Conservation (phyloP, 2,888 invertebrate genomes). For the Scaptodrosophila latifasciaeformis region DNA sequence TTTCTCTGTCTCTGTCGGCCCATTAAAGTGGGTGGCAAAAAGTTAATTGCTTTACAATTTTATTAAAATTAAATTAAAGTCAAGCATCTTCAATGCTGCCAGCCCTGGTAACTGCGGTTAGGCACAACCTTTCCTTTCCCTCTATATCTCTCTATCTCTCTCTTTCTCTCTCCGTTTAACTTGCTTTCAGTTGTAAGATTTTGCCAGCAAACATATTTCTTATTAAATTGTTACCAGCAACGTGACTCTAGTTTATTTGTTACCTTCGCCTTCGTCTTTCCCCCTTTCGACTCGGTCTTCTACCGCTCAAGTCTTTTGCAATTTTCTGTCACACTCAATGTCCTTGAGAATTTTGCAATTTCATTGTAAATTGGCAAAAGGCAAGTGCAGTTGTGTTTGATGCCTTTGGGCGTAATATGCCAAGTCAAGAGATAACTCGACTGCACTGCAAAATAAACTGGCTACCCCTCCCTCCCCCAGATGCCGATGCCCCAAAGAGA, state of each 20-base stretch:
- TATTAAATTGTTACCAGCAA: constrained; percentile 51
- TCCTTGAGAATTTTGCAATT: constrained; percentile 53
- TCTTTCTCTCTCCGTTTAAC: background rate
- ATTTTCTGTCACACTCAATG: constrained; percentile 25
- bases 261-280: background rate
- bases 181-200: background rate
- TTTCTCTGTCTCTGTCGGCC: background rate
- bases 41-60: constrained; percentile 55
- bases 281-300: too few relatives aligned
- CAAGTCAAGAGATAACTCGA: too few relatives aligned
- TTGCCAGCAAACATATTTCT: constrained; percentile 29
- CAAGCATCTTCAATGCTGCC: too few relatives aligned
- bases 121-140: background rate
- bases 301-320: too few relatives aligned
- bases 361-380: constrained; percentile 57
- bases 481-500: too few relatives aligned
- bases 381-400: constrained; percentile 47
- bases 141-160: background rate
- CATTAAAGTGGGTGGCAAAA: constrained; percentile 9
- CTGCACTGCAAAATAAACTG: too few relatives aligned
- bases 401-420: too few relatives aligned
- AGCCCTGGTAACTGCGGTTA: too few relatives aligned
- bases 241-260: constrained; percentile 41
- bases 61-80: constrained; percentile 49
- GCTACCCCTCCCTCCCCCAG: too few relatives aligned